Conservation (phyloP, 2,888 invertebrate genomes). For the Zele albiditarsus region DNA sequence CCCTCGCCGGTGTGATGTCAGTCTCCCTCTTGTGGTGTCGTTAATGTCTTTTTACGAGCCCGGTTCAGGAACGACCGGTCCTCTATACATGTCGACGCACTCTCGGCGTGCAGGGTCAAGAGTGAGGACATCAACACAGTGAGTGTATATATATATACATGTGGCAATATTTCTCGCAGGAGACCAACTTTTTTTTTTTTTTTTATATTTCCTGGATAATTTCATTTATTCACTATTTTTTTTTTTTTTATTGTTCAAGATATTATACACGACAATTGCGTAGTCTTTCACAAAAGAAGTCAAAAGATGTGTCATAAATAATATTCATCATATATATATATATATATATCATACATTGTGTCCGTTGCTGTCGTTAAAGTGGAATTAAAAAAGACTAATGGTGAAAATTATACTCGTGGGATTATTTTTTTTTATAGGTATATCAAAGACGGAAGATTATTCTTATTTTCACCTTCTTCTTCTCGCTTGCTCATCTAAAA, state of each 20-base stretch:
- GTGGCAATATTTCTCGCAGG: not conserved
- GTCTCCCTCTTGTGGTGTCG: constrained; percentile 38
- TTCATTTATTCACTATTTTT: not conserved
- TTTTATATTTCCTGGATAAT: constrained; percentile 15
- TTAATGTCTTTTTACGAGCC: constrained; percentile 50
- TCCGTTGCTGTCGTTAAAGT: not conserved
- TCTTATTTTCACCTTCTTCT: not conserved
- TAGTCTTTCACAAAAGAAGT: not conserved
- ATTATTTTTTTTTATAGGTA: not conserved
- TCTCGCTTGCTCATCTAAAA: not conserved
- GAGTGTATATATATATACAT: not conserved
- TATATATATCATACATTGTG: not conserved
- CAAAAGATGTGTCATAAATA: not conserved
- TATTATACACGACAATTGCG: not conserved
- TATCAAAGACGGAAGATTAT: constrained; percentile 2
- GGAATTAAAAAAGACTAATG: not conserved
- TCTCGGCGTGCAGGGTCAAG: constrained; percentile 43
- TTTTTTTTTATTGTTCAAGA: not conserved
- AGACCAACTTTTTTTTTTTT: constrained; percentile 17
- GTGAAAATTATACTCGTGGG: not conserved
- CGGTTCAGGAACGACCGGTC: constrained; percentile 48
- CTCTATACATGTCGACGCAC: constrained; percentile 17
- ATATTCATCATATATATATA: not conserved
- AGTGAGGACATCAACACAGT: constrained; percentile 39
- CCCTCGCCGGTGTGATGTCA: not conserved